Base-by-base conservation (phyloP, 2,888 invertebrate genomes). In the Gymnosoma rotundatum region DNA sequence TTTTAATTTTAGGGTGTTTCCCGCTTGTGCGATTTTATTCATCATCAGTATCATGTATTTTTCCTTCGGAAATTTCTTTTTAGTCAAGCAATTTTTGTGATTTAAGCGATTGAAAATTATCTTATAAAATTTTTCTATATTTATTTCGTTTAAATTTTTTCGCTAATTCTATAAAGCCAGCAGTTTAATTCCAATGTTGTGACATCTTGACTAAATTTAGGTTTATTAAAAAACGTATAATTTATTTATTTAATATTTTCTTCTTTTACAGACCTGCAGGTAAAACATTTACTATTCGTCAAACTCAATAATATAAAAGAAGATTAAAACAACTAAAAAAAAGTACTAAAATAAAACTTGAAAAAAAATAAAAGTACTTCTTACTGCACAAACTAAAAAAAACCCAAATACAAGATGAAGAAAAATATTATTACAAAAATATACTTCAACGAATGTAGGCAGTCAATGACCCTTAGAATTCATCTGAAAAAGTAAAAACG, bases 361-460 rank as follows among this genome's bases (percentile, higher is more conserved):
- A 5, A 75, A 52, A 54, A n/a, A 69, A 82, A 78, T 38, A 78
- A 73, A 78, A 78, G 61, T 67, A 63, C 56, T 83, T 50, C 16
- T 7, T 52, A 61, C 54, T 56, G 60, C 70, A 76, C 38, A 14
- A 32, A 64, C 16, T n/a, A 2, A 61, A 61, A 25, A 38, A 61
- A 42, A 64, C 36, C 18, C 48, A 61, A 63, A 80, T 16, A 64
- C 18, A 63, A 48, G 16, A 36, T 54, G 38, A 42, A n/a, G 21
- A 60, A 76, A 83, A 78, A 83, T 69, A 74, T 83, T 78, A 50
- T 78, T 78, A 56, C 48, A 80, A 76, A 73, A 73, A 83, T 76
- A 70, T 66, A 74, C 74, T 81, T 84, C 54, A 84, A 81, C 78
- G 80, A 81, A 78, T 81, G 78, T 84, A 84, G 74, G 58, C 69